Base-by-base conservation (phyloP, 2,797 vertebrate genomes). In the Spatula versicolor region DNA sequence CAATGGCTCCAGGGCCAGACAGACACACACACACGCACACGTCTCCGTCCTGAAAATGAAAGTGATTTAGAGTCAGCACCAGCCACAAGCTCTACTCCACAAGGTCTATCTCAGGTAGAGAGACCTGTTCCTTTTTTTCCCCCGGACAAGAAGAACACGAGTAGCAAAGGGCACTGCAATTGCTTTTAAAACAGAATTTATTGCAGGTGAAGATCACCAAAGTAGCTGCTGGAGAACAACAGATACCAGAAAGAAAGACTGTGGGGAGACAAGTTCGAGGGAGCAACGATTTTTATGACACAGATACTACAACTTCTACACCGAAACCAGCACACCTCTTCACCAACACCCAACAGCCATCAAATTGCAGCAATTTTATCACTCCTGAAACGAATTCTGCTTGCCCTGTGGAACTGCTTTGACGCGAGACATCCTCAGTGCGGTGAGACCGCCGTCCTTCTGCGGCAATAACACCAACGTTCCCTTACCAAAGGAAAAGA, bases 351-450 rank as follows among this genome's bases (percentile, higher is more conserved):
- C n/a, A 88, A 86, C 26, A 88, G 76, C 10, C 54, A 77, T 14
- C 37, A 52, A 20, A 83, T 16, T 9, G 5, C 7, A 73, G 58
- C 50, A 26, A 6, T 46, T 81, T 80, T 86, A 83, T 69, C 33
- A 91, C 52, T 95, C 39, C 66, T 82, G 92, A 92, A 90, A 92
- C 78, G 23, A 93, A 54, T 46, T 76, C 46, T 52, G 30, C n/a
- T 60, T 76, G 86, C 43, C 22, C 46, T 69, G 43, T 88, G 76
- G 89, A 96, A 85, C 66, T 45, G 66, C 6, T 58, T 43, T 48
- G 74, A 37, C 20, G 26, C 60, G 68, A 82, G 56, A 58, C 18
- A 5, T 35, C 64, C 28, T 88, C 71, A 28, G 3, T 17, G 5
- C 15, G 28, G 52, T 43, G 5, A 78, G 72, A 68, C 11, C 26